Percentiles rank a stretch among this genome's conserved stretches.
Conservation (phyloP, 2,888 invertebrate genomes). For the Leucophenga maculata region DNA sequence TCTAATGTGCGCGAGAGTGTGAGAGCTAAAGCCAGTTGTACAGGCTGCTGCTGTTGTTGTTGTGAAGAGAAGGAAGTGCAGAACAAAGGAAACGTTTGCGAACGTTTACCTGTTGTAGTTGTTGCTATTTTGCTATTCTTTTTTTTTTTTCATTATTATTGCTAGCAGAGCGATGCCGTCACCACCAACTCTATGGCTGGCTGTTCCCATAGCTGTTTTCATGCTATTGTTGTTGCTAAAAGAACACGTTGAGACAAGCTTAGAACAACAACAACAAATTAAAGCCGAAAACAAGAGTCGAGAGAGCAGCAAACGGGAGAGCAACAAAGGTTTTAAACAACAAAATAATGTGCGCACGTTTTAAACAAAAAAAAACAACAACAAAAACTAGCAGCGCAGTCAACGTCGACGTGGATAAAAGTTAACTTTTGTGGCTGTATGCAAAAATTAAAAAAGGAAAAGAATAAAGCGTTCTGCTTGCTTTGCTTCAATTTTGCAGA, state of each 20-base stretch:
- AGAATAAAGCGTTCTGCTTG: too few species aligned
- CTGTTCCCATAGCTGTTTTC: not conserved
- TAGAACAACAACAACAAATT: constrained; percentile 5
- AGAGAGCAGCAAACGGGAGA: not conserved
- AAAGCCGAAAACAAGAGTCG: not conserved
- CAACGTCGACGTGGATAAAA: not conserved
- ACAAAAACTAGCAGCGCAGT: not conserved
- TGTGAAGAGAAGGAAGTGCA: not conserved
- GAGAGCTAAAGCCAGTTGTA: not conserved
- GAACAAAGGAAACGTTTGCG: constrained; percentile 30
- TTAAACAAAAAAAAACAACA: not conserved
- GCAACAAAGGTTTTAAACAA: too few species aligned
- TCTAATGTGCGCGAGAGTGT: not conserved
- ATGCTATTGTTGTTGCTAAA: not conserved
- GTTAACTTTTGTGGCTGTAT: not conserved
- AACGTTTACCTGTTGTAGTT: constrained; percentile 17
- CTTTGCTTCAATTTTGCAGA: too few species aligned
- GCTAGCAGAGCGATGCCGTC: constrained; percentile 5
- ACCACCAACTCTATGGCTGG: not conserved
- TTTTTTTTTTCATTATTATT: too few species aligned
- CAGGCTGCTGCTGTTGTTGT: too few species aligned
- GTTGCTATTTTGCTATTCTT: too few species aligned
- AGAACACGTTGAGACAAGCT: constrained; percentile 6
- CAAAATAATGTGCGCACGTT: not conserved
- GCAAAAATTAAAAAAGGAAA: not conserved